These are phyloP conservation scores for Polia nebulosa DNA, from an alignment of 2,888 invertebrate genomes.

Conservation along the genomic window DNA sequence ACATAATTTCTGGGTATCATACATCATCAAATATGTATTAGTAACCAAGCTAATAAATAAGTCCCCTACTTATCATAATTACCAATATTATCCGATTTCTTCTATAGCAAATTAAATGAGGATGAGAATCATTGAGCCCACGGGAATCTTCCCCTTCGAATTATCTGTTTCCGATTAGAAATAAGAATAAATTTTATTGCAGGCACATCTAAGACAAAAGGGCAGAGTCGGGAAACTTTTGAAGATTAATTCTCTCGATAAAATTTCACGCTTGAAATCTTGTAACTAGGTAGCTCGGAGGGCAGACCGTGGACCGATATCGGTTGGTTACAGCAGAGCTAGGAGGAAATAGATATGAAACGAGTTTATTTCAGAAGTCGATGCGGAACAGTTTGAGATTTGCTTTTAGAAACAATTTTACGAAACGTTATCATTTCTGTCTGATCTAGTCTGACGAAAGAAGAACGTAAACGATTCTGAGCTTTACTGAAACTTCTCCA, in stretches of 20 bases:
- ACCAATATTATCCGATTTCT: constrained; percentile 68
- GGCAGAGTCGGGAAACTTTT: constrained; percentile 82
- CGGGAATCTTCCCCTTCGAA: constrained; percentile 73
- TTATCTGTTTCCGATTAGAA: constrained; percentile 85
- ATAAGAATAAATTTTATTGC: constrained; percentile 85
- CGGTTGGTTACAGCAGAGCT: constrained; percentile 72
- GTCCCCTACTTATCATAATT: constrained; percentile 63
- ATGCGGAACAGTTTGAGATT: not conserved
- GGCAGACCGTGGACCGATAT: constrained; percentile 79
- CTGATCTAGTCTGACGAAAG: not conserved
- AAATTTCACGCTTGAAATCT: constrained; percentile 88
- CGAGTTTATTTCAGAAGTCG: constrained; percentile 7
- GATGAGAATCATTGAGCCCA: constrained; percentile 72
- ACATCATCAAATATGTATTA: constrained; percentile 25
- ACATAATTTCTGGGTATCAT: constrained; percentile 12
- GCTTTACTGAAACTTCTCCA: not conserved
- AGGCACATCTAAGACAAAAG: constrained; percentile 85
- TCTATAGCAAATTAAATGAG: constrained; percentile 69
- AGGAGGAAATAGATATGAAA: constrained; percentile 61
- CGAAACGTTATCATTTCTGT: no score
- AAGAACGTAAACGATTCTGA: not conserved
- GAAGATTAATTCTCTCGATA: constrained; percentile 89
- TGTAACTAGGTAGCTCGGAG: constrained; percentile 80
- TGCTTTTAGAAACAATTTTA: not conserved
- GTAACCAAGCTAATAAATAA: constrained; percentile 56